Conservation (phyloP, 2,797 vertebrate genomes). For the Brotula barbata region DNA sequence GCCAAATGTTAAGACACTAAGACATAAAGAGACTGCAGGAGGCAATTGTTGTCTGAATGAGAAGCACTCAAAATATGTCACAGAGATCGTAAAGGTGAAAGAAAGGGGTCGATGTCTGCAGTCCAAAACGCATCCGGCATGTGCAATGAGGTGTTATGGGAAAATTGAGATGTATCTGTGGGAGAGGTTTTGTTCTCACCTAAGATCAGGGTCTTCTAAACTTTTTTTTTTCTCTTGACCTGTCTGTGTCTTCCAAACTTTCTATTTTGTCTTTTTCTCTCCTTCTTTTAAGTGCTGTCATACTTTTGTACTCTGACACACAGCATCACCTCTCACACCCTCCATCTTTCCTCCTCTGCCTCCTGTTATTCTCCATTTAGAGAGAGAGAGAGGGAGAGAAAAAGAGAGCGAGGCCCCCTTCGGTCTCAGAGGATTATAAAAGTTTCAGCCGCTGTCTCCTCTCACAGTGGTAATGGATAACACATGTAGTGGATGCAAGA, state of each 20-base stretch:
- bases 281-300: slow-evolving; percentile 23
- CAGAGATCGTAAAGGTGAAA: slow-evolving; percentile 15
- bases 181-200: slow-evolving; percentile 28
- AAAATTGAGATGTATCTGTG: slow-evolving; percentile 44
- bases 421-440: slow-evolving; percentile 54
- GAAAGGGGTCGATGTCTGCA: slow-evolving; percentile 10
- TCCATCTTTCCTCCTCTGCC: slow-evolving; percentile 10
- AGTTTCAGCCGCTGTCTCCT: slow-evolving; percentile 56
- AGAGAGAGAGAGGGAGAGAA: slow-evolving; percentile 29
- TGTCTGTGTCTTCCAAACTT: background rate
- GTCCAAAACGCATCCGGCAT: slow-evolving; percentile 23
- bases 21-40: too few species aligned
- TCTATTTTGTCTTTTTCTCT: background rate
- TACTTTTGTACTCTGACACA: slow-evolving; percentile 15
- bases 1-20: too few species aligned
- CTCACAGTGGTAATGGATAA: slow-evolving; percentile 68
- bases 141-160: slow-evolving; percentile 47
- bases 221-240: background rate
- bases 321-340: background rate
- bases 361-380: slow-evolving; percentile 1
- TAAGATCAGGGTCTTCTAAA: slow-evolving; percentile 5
- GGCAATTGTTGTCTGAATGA: too few species aligned
- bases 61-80: slow-evolving; percentile 11
- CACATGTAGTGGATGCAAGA: slow-evolving; percentile 56
- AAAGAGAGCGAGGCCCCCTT: slow-evolving; percentile 27